These are phyloP conservation scores for Endotricha flammealis DNA, from an alignment of 2,888 invertebrate genomes.

Conservation along the genomic window DNA sequence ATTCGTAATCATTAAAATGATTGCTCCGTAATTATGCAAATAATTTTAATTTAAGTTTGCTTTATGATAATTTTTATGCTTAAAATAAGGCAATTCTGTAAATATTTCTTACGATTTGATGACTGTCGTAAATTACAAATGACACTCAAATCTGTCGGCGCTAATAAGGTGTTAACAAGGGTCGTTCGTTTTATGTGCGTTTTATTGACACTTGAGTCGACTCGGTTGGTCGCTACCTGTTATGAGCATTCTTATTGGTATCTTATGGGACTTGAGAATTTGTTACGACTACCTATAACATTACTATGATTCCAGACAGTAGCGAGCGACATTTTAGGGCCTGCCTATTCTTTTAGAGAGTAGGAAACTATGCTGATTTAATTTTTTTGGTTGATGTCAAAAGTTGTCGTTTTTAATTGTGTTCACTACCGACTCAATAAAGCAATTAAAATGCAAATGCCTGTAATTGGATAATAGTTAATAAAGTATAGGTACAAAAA, in stretches of 20 bases:
- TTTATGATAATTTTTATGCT: constrained; percentile 7
- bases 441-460: constrained; percentile 5
- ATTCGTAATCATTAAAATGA: constrained; percentile 4
- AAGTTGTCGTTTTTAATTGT: constrained; percentile 11
- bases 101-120: constrained; percentile 42
- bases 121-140: constrained; percentile 56
- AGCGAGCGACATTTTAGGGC: constrained; percentile 63
- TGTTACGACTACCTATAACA: constrained; percentile 17
- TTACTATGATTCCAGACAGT: not conserved
- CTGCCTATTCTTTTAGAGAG: constrained; percentile 20
- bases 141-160: constrained; percentile 60
- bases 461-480: too few relatives aligned
- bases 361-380: constrained; percentile 16
- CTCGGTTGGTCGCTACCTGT: constrained; percentile 44
- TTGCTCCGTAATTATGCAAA: constrained; percentile 4
- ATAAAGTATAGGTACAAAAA: not conserved
- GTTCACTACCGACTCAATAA: constrained; percentile 14
- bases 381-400: constrained; percentile 15
- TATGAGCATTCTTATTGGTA: constrained; percentile 50
- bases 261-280: constrained; percentile 43
- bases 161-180: constrained; percentile 72
- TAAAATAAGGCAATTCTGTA: constrained; percentile 28
- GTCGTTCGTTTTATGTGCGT: constrained; percentile 68
- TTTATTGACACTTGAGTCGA: constrained; percentile 64
- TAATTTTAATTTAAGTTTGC: constrained; percentile 26